Percentiles rank a stretch among this genome's conserved stretches.
Evolutionary conservation across 2,888 invertebrate species (phyloP).

Genomic region (Dasypolia templi): DNA sequence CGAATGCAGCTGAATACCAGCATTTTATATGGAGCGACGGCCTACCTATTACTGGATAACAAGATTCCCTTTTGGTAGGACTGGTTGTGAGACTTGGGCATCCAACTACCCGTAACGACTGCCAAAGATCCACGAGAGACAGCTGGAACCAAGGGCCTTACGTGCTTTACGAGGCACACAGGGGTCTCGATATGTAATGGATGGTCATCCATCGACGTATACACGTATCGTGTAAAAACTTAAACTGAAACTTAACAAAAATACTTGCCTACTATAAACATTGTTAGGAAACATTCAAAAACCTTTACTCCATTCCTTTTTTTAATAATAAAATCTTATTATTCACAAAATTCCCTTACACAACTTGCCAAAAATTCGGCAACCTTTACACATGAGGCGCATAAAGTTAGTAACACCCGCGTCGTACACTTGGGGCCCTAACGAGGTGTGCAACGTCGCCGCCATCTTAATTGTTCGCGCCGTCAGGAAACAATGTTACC

Average conservation of each 20-base stretch:
- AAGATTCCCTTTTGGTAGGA: neutral
- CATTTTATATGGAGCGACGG: too few relatives aligned
- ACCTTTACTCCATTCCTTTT: neutral
- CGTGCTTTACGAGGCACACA: too few relatives aligned
- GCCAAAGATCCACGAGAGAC: neutral
- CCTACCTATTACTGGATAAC: neutral
- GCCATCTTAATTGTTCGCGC: conserved; percentile 47
- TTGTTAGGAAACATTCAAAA: neutral
- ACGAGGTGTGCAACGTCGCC: conserved; percentile 46
- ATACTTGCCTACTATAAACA: too few relatives aligned
- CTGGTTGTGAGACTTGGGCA: neutral
- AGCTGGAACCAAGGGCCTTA: neutral
- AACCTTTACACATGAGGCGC: conserved; percentile 36
- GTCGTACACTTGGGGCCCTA: conserved; percentile 44
- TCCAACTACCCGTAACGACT: too few relatives aligned
- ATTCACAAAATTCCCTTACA: neutral
- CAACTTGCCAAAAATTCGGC: conserved; percentile 14
- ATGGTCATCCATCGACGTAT: neutral
- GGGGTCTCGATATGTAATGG: too few relatives aligned
- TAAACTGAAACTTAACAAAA: too few relatives aligned
- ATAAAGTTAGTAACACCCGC: conserved; percentile 26
- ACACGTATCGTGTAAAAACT: neutral
- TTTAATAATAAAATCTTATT: neutral
- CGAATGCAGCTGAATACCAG: too few relatives aligned
- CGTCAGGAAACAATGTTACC: conserved; percentile 37